Evolutionary conservation across 2,113 vertebrate genomes (phyloP).

Genomic region (Martes martes): DNA sequence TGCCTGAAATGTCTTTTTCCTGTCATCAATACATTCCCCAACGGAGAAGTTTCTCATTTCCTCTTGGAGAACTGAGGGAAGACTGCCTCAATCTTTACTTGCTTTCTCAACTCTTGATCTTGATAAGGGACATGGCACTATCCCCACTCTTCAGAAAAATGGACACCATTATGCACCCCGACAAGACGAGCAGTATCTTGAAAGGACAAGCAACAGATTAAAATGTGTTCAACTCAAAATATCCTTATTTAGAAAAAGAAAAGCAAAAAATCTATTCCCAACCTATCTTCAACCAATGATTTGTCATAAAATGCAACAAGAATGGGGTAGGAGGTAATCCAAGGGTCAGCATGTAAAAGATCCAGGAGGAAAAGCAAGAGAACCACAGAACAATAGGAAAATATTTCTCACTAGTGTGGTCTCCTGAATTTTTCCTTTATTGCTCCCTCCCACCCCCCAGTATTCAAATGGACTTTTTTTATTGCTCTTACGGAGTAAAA

Average conservation of each 20-base stretch:
- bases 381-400: not conserved
- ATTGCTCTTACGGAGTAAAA: not conserved
- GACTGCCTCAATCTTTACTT: not conserved
- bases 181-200: not conserved
- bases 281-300: not conserved
- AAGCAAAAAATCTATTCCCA: conserved; percentile 11
- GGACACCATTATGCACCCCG: not conserved
- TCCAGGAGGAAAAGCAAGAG: not conserved
- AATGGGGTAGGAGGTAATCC: not conserved
- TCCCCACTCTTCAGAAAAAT: not conserved
- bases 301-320: not conserved
- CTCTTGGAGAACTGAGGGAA: not conserved
- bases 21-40: not conserved
- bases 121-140: not conserved
- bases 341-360: not conserved
- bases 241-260: not conserved
- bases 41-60: not conserved
- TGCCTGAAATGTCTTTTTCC: not conserved
- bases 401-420: not conserved
- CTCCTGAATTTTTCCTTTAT: not conserved
- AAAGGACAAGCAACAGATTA: not conserved
- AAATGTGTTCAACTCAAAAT: conserved; percentile 8
- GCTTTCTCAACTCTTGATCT: not conserved
- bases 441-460: not conserved
- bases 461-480: not conserved